Percentiles rank a stretch among this genome's conserved stretches.
Conservation (phyloP, 2,113 vertebrate genomes). For the Patagioenas fasciata region DNA sequence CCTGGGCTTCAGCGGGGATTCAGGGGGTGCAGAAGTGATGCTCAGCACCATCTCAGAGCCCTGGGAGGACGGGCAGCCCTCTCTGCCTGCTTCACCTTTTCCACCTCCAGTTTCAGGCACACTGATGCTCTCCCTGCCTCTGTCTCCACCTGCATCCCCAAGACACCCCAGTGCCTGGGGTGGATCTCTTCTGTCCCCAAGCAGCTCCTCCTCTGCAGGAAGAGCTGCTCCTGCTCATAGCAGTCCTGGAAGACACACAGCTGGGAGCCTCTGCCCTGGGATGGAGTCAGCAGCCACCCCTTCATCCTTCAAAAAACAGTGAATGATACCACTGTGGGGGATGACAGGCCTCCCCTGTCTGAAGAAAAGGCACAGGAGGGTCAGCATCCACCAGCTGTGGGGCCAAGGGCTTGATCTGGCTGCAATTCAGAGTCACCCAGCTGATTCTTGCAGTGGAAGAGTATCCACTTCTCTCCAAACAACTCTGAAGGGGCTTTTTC, state of each 20-base stretch:
- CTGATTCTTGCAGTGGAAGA: not conserved
- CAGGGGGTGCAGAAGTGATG: not conserved
- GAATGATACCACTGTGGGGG: too few relatives aligned
- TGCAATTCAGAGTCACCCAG: not conserved
- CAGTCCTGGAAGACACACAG: not conserved
- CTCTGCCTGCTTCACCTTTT: not conserved
- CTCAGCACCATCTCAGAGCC: not conserved
- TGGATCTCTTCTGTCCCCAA: not conserved
- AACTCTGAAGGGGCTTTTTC: constrained; percentile 43
- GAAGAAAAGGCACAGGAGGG: not conserved
- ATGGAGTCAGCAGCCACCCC: not conserved
- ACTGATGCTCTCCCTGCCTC: not conserved
- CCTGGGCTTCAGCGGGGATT: not conserved
- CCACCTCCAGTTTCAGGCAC: not conserved
- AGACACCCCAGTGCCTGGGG: rapidly evolving
- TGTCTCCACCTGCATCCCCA: not conserved
- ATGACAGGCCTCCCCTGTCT: not conserved
- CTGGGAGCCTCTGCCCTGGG: not conserved
- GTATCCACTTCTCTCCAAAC: constrained; percentile 40
- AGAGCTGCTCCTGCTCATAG: not conserved
- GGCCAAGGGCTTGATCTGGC: not conserved
- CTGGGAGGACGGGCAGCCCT: not conserved
- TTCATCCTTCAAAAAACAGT: not conserved
- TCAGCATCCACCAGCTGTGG: not conserved
- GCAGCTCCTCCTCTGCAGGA: not conserved